Evolutionary conservation across 2,888 invertebrate species (phyloP), one percentile per base, ranked within the genome.

Genomic region (Amphipoea lucens): DNA sequence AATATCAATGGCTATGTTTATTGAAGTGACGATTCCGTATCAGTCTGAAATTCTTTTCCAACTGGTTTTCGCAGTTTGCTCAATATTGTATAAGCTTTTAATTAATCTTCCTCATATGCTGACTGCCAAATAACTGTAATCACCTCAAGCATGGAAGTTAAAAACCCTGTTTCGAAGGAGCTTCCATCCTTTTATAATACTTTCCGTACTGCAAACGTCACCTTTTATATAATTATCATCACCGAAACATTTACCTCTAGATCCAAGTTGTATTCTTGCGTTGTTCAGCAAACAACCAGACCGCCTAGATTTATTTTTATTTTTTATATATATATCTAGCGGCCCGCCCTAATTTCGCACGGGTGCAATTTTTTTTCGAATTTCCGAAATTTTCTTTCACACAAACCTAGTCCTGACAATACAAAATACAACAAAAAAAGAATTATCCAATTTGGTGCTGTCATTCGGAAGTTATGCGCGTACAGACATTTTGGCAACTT

Each of bases 1-100:
- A 81, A 85, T 89, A 81, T 76, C 67, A 78, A 87, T 81, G 75
- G 57, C 40, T 68, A 69, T 83, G 78, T 85, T 78, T 87, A 76
- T 75, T 78, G 65, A 72, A 87, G 60, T 74, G 70, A 68, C 80
- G 63, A 71, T 84, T 84, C 69, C 71, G 67, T 70, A 83, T 87
- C 78, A 62, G 83, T 77, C 20, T 60, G 45, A 66, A 71, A 87
- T 60, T 72, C 48, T 83, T 72, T 76, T 72, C 66, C 62, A 62
- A 76, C 42, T 48, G 51, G 62, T 83, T 86, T 60, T 81, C 72
- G 57, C 11, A 86, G 7, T 72, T 81, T 62, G 54, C 20, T 67
- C 14, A 84, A 51, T n/a, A 40, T 60, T 75, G 20, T 51, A 40
- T 83, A 36, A 42, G 23, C 5, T 36, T 78, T n/a, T 0, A 60